These are phyloP conservation scores for Megaceryle alcyon DNA, from an alignment of 2,797 vertebrate genomes.

Conservation along the genomic window DNA sequence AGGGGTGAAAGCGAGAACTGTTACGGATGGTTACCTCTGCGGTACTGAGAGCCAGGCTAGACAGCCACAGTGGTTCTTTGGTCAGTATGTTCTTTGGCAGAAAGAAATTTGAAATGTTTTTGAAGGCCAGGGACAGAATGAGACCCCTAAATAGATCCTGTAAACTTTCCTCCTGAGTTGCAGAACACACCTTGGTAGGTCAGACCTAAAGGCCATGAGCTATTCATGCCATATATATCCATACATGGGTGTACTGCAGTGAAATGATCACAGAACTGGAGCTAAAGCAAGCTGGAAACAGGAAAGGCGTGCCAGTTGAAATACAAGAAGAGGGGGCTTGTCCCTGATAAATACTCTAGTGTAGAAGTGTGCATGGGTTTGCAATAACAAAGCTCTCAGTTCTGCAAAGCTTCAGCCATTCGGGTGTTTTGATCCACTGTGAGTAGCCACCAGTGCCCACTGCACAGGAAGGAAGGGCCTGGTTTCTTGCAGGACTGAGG, in stretches of 20 bases:
- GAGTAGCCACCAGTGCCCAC: not conserved
- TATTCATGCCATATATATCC: not conserved
- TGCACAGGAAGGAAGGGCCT: not conserved
- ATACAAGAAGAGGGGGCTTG: not conserved
- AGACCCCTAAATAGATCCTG: not conserved
- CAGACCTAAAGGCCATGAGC: fast-evolving
- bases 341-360: not conserved
- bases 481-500: not conserved
- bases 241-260: fast-evolving
- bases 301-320: not conserved
- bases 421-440: fast-evolving
- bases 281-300: not conserved
- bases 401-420: not conserved
- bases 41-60: not conserved
- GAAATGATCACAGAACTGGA: not conserved
- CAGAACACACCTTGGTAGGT: not conserved
- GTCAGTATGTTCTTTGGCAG: not conserved
- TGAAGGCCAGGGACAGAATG: not conserved
- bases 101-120: not conserved
- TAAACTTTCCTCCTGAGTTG: not conserved
- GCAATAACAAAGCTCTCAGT: not conserved
- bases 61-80: not conserved
- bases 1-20: not conserved
- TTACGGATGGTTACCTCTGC: not conserved
- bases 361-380: not conserved